Base-by-base conservation (phyloP, 2,113 vertebrate genomes). In the Hylia prasina region DNA sequence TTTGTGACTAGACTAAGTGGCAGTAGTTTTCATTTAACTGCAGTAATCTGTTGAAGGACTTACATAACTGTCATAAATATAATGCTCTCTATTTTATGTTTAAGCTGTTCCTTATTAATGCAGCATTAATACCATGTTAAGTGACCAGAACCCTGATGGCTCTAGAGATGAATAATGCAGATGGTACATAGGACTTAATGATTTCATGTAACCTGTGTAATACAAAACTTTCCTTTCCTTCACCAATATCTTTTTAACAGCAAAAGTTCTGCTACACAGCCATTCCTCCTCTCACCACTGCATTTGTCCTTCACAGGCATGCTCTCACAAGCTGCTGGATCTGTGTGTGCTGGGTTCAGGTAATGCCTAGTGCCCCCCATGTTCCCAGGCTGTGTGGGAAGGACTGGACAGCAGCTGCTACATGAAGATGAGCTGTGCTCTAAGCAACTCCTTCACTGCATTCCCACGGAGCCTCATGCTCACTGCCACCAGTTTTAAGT, bases 31-130 rank as follows among this genome's bases (percentile, higher is more conserved):
- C 57, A 75, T 87, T 91, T 92, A 93, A 92, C 89, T 73, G 45
- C 68, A 58, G 82, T 96, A 94, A 97, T 97, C 94, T 95, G 80
- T 89, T 82, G 82, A 88, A 95, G 76, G 73, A 85, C 45, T 95
- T 91, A 14, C 2, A 33, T 61, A 71, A 89, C 72, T 57, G 6
- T 60, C 76, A 73, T 66, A 84, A 95, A 87, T 51, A 25, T 31
- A 90, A 77, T 69, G 28, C 21, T 90, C 51, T 66, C 17, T 30
- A 39, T 45, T 79, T 54, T 80, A 30, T 50, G 63, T 89, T 78
- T 45, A 92, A 97, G 54, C 30, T 30, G 20, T 39, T 94, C 53
- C 56, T 93, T 77, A 86, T 94, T 93, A 94, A 82, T 30, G 39
- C 90, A 93, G 70, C 28, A 87, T 89, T 61, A 14, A 87, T 81